phyloP scores from a whole-genome alignment of 37 sponge, comb jelly and placozoan species.

The Ianthella basta region DNA sequence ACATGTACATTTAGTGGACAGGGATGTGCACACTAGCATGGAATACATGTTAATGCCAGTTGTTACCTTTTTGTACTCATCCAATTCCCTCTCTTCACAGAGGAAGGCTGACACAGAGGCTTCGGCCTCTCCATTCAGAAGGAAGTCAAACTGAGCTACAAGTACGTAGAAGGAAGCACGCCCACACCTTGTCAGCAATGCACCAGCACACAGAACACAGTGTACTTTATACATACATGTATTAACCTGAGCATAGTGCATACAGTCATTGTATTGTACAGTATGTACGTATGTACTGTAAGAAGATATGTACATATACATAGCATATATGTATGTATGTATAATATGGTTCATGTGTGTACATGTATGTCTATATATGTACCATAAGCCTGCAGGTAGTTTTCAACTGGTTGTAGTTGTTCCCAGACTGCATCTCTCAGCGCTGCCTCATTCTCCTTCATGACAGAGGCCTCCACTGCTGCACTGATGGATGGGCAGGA shows the following conservation, averaged over 20 bases:
- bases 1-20: background rate
- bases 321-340: background rate
- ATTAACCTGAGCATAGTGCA: too few relatives aligned
- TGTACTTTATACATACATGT: too few relatives aligned
- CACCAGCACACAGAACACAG: too few relatives aligned
- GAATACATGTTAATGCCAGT: background rate
- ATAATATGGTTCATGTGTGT: background rate
- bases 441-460: background rate
- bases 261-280: too few relatives aligned
- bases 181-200: too few relatives aligned
- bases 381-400: conserved; percentile 64
- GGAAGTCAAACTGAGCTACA: conserved; percentile 61
- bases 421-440: conserved; percentile 44
- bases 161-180: background rate
- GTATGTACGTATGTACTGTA: conserved; percentile 16
- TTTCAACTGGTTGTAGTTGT: conserved; percentile 42
- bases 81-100: conserved; percentile 54
- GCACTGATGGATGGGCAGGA: conserved; percentile 39
- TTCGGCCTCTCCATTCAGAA: conserved; percentile 81
- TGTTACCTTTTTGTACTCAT: conserved; percentile 66
- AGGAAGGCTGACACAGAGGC: conserved; percentile 69
- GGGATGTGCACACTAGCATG: background rate
- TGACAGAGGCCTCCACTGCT: conserved; percentile 44
- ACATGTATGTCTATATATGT: background rate
- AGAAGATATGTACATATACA: background rate